Percentiles rank a stretch among this genome's conserved stretches.
Evolutionary conservation across 30 jellyfish, hydroid and myxozoan genomes (phyloP).

Genomic region (Hydractinia symbiolongicarpus): DNA sequence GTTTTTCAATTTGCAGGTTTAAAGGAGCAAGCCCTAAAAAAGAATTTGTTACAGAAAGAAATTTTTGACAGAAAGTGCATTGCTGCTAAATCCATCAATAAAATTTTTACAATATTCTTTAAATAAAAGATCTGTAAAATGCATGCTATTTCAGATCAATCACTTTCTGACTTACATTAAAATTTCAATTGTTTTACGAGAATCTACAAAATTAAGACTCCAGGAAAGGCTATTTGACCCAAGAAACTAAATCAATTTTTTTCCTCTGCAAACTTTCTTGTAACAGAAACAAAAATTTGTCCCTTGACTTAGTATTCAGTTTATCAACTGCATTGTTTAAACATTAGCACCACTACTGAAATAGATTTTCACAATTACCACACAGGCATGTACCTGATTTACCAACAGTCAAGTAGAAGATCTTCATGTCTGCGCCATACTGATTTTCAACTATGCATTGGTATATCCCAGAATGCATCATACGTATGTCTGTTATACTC

Average conservation of each 20-base stretch:
- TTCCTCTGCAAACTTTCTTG: no score
- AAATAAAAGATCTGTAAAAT: no score
- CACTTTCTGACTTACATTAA: no score
- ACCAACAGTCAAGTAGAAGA: conserved; percentile 5
- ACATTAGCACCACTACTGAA: neutral
- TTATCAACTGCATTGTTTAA: no score
- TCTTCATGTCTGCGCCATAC: conserved; percentile 10
- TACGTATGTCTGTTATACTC: neutral
- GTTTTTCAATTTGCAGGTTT: neutral
- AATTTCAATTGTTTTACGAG: no score
- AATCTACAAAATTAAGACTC: no score
- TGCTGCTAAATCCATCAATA: neutral
- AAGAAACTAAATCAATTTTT: no score
- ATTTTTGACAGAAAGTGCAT: neutral
- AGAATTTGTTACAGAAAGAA: neutral
- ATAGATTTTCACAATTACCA: neutral
- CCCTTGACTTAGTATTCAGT: no score
- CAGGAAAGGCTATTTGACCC: no score
- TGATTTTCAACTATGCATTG: neutral
- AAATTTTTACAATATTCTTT: neutral
- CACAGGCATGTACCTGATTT: neutral
- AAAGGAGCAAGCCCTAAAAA: conserved; percentile 1
- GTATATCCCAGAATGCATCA: conserved; percentile 6
- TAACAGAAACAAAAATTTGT: no score
- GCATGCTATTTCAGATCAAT: no score